Base-by-base conservation (phyloP, 2,113 vertebrate species). In the Calypte anna region DNA sequence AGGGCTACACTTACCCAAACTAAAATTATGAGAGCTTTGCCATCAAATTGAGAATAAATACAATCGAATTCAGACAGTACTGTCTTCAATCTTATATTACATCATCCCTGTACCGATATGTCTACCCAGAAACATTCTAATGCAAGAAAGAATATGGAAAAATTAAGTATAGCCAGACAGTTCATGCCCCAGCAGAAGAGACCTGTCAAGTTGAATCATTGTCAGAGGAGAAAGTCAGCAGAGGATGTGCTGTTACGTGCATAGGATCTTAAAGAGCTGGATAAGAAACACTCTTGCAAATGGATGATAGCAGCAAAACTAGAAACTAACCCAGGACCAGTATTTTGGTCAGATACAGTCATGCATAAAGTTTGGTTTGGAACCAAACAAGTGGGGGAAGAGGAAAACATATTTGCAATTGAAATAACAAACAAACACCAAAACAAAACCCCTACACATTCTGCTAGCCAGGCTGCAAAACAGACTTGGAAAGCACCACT, bases 91-190 rank as follows among this genome's bases (percentile, higher is more conserved):
- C 18, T 24, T 50, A 10, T 69, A 54, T 33, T 63, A 78, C 57
- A 82, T 9, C 44, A 55, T 18, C 48, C 38, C 67, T 46, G 8
- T 30, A 57, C 11, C 80, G 61, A 86, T 15, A 68, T 16, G 14
- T 64, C 74, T 78, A 91, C 48, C 58, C 44, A 86, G 64, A 82
- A 76, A 78, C 43, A 78, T 23, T 78, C 38, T 50, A 70, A 85
- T 44, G 67, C 77, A 86, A 78, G 59, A 80, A 92, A 82, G 57
- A 88, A 59, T 20, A 86, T 2, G 25, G 50, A 67, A 90, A 94
- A 94, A 83, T 24, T 70, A 88, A 86, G 54, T 57, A 50, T 25
- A 83, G 86, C 61, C 88, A 90, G 67, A 63, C 33, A 94, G 68
- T 48, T 83, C 51, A 67, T 53, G 48, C 33, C 64, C 55, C 1